Evolutionary conservation across 92 coral and sea anemone genomes (phyloP).

Genomic region (Palythoa caribaeorum): DNA sequence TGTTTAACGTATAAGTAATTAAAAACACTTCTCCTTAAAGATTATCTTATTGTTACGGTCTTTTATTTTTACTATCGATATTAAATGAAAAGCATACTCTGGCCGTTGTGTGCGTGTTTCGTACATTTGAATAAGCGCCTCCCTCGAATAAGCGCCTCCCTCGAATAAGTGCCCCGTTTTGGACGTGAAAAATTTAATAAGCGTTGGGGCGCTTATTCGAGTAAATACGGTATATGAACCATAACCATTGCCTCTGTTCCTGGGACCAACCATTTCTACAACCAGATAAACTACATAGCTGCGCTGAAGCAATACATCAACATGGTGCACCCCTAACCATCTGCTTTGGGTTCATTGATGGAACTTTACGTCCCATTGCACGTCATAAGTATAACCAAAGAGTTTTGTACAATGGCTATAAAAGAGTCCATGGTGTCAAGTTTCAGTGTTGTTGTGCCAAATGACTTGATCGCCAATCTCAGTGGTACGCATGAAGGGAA

Average conservation of each 20-base stretch:
- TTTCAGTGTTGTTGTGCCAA: too few species aligned
- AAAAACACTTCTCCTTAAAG: neutral
- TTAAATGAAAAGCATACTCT: neutral
- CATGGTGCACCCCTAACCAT: constrained; percentile 6
- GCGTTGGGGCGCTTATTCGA: constrained; percentile 51
- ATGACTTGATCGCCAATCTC: neutral
- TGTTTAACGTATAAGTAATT: neutral
- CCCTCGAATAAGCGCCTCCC: constrained; percentile 14
- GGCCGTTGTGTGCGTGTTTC: neutral
- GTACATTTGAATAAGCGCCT: neutral
- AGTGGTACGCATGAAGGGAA: too few species aligned
- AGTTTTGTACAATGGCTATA: neutral
- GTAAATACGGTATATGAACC: constrained; percentile 13
- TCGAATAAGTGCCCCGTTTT: too few species aligned
- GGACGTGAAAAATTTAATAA: constrained; percentile 14
- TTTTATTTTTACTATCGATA: constrained; percentile 7
- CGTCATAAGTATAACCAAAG: neutral
- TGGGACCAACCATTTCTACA: neutral
- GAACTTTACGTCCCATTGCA: too few species aligned
- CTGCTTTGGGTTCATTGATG: neutral
- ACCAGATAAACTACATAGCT: neutral
- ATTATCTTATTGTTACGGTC: neutral
- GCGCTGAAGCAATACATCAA: too few species aligned
- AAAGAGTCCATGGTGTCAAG: neutral
- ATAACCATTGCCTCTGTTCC: neutral